Evolutionary conservation across 2,113 vertebrate genomes (phyloP), one percentile per base, ranked within the genome.

Genomic region (human): DNA sequence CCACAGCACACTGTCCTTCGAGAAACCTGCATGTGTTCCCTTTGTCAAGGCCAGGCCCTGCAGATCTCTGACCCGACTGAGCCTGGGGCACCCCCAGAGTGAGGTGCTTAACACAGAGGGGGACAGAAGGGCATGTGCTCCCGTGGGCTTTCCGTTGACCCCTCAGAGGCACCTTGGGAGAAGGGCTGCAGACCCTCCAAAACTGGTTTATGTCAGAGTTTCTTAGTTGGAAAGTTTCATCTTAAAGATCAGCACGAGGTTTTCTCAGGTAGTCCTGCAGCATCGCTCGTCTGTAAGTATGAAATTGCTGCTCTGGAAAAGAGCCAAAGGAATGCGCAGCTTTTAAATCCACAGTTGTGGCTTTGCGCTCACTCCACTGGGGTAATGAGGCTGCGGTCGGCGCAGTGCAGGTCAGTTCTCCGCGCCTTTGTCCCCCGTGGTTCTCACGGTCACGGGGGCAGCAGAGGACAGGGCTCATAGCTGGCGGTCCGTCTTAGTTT

Each of bases 391-490:
- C 22, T 3, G 2, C 2, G 2, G 13, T 23, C 2, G 17, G 50
- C 8, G 7, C 27, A 5, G 14, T 30, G 3, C 18, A 30, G 7
- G 43, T 8, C 0, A 0, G 17, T 13, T 52, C 8, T 30, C 45
- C 4, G 25, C 6, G 4, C 20, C 48, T 43, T 45, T 8, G 13
- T 8, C 12, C 14, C 20, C 61, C 1, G 0, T 35, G 17, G 5
- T 55, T 48, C 90, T 76, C 61, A 6, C 1, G 1, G 30, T 76
- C 32, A 3, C 87, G 12, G 61, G 85, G 22, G 61, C 6, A 7
- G 52, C 43, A 13, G 45, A 75, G 50, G 40, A 11, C 0, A 0
- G 9, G 70, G 5, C 38, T 25, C 32, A 2, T 0, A 16, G 7
- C 11, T 23, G 13, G 45, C 8, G 12, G 17, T 3, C n/a, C 10